Conservation (phyloP, 1,140 invertebrate genomes). For the Ceratina japonica region DNA sequence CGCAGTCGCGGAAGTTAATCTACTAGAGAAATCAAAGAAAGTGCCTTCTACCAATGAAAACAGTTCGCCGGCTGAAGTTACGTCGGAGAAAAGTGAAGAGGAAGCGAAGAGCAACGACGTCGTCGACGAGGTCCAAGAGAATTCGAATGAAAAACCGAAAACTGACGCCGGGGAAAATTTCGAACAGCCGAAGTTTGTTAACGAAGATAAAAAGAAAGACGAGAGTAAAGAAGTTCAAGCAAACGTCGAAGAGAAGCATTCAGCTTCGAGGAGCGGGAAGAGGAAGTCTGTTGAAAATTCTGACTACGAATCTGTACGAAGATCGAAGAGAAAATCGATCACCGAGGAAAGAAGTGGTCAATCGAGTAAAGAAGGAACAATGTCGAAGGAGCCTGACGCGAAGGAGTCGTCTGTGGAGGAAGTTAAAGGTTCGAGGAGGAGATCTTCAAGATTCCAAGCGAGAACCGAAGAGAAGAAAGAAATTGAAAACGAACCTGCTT, state of each 20-base stretch:
- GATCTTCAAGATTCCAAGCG: conserved; percentile 6
- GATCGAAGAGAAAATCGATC: conserved; percentile 9
- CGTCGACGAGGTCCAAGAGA: not conserved
- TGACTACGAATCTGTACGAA: not conserved
- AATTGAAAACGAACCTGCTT: not conserved
- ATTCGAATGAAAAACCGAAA: not conserved
- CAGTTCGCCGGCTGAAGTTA: not conserved
- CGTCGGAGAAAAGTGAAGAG: conserved; percentile 52
- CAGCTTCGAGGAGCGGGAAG: not conserved
- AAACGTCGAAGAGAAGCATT: not conserved
- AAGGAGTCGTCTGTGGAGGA: not conserved
- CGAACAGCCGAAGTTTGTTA: not conserved
- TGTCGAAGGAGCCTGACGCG: not conserved
- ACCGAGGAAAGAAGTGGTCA: not conserved
- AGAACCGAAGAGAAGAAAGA: not conserved
- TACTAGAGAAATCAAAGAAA: conserved; percentile 58
- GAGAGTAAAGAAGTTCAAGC: not conserved
- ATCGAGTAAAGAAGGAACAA: not conserved
- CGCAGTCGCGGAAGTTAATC: conserved; percentile 52
- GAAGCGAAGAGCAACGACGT: not conserved
- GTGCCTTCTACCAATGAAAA: conserved; percentile 27
- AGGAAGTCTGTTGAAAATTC: not conserved
- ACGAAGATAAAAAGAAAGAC: not conserved
- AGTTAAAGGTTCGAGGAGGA: not conserved
- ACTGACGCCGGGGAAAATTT: not conserved